Percentiles rank a stretch among this genome's conserved stretches.
Evolutionary conservation across 2,113 vertebrate species (phyloP).

Genomic region (Pluvianellus socialis): DNA sequence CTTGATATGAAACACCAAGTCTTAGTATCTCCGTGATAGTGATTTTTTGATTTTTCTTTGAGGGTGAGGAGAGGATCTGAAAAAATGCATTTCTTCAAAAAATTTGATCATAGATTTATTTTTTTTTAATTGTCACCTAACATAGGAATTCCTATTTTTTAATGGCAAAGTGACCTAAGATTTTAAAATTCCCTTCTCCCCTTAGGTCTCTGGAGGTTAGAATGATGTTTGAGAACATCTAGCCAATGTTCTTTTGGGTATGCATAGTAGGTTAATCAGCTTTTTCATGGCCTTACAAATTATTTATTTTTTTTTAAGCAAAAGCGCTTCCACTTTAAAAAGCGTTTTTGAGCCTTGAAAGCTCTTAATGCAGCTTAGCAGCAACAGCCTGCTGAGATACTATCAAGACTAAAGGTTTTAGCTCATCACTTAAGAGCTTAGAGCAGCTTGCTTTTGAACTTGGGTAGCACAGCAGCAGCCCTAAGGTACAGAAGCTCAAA

Average conservation of each 20-base stretch:
- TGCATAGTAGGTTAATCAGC: not conserved
- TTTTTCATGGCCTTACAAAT: not conserved
- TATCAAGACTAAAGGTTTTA: not conserved
- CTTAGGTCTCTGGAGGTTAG: not conserved
- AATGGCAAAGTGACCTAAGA: not conserved
- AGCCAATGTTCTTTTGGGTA: not conserved
- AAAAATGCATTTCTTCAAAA: not conserved
- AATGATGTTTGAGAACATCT: not conserved
- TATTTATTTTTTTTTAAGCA: not conserved
- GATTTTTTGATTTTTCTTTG: not conserved
- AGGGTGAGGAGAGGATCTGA: not conserved
- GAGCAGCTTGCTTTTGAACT: too few species aligned
- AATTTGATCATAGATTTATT: fast-evolving
- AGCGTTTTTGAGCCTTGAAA: not conserved
- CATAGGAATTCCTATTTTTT: not conserved
- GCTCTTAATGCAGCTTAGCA: not conserved
- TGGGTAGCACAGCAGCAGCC: not conserved
- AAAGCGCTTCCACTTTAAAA: not conserved
- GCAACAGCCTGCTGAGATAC: not conserved
- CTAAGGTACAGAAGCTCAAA: not conserved
- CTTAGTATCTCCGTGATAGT: not conserved
- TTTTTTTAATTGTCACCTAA: not conserved
- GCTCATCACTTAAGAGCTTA: not conserved
- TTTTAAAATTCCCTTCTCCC: not conserved
- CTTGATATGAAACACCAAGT: not conserved